phyloP scores from a whole-genome alignment of 2,113 vertebrate genomes.

The Phrynocephalus versicolor region DNA sequence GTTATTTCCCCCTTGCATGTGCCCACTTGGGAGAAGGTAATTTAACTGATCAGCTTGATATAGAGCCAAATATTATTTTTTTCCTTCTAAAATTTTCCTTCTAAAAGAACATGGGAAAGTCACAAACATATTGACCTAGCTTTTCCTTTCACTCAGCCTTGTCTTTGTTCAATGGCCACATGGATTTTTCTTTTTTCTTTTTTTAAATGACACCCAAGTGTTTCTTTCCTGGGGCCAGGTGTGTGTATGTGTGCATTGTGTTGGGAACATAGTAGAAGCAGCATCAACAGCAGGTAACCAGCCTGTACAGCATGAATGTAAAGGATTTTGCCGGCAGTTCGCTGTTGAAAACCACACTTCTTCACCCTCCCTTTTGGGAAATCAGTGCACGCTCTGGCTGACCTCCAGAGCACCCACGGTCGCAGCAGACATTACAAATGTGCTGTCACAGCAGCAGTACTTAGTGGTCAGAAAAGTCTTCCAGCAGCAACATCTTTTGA shows the following conservation, averaged over 20 bases:
- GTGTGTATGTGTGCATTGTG: no score
- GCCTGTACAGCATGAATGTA: neutral
- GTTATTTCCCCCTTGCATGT: no score
- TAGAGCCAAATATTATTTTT: neutral
- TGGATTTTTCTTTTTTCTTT: no score
- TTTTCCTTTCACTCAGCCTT: no score
- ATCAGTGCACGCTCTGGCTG: neutral
- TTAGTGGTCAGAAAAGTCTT: neutral
- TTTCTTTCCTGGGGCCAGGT: neutral
- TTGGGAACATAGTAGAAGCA: neutral
- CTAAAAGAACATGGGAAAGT: neutral
- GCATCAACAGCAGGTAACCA: neutral
- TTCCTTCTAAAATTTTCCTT: neutral
- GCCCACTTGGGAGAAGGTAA: neutral
- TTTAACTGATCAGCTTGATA: neutral
- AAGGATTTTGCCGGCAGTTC: neutral
- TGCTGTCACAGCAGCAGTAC: conserved; percentile 24
- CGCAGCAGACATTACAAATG: conserved; percentile 12
- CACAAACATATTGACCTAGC: neutral
- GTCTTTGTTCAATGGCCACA: no score
- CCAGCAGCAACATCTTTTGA: neutral
- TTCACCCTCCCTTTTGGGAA: neutral
- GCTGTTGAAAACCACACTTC: neutral
- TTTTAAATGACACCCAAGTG: no score
- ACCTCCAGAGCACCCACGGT: neutral